Percentiles rank a stretch among this genome's conserved stretches.
Conservation (phyloP, 2,113 vertebrate genomes). For the Ibidorhyncha struthersii region DNA sequence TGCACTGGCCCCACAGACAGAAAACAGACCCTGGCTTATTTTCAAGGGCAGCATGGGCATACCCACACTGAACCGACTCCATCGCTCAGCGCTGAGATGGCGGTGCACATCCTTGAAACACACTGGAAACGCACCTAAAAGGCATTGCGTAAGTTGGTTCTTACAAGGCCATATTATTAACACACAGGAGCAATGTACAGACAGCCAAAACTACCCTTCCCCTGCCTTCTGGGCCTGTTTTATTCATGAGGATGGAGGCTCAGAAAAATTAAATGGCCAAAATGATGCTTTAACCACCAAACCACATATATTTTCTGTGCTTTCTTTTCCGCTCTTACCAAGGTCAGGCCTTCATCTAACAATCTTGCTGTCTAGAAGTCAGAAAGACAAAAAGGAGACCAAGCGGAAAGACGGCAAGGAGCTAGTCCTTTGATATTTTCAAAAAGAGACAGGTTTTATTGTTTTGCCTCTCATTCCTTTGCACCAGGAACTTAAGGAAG, state of each 20-base stretch:
- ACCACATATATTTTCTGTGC: not conserved
- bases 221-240: not conserved
- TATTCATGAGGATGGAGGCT: not conserved
- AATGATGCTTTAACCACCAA: not conserved
- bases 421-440: not conserved
- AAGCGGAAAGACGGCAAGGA: not conserved
- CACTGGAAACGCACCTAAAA: not conserved
- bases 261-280: not conserved
- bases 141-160: not conserved
- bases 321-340: not conserved
- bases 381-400: not conserved
- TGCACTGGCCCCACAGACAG: not conserved
- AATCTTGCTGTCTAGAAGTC: not conserved
- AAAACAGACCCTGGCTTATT: not conserved
- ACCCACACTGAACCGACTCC: not conserved
- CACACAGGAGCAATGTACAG: not conserved
- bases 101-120: not conserved
- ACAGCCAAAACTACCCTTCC: not conserved
- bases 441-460: not conserved
- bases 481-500: not conserved
- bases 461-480: not conserved
- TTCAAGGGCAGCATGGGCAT: rapidly evolving
- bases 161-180: not conserved
- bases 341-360: not conserved
- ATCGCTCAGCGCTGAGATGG: not conserved